These are phyloP conservation scores for Drosophila dives DNA, from an alignment of 2,888 invertebrate genomes.

Conservation along the genomic window DNA sequence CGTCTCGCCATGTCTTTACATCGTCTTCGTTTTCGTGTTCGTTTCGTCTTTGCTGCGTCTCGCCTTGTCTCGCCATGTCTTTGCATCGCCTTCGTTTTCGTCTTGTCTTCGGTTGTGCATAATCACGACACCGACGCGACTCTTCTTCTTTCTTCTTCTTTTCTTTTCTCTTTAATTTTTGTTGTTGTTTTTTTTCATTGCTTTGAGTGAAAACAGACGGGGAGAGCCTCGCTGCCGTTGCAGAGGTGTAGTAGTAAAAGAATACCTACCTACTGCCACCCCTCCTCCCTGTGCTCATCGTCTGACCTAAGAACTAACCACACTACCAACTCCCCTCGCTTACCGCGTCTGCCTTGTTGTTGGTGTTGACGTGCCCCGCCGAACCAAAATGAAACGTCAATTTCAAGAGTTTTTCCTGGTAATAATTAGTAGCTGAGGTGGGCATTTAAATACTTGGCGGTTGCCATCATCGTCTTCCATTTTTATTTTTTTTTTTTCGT, in stretches of 20 bases:
- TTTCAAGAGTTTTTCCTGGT: slow-evolving; percentile 84
- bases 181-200: background rate
- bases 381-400: slow-evolving; percentile 82
- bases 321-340: background rate
- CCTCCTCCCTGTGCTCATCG: background rate
- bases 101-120: slow-evolving; percentile 55
- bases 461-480: slow-evolving; percentile 60
- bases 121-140: slow-evolving; percentile 65
- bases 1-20: background rate
- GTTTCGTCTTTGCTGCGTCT: background rate
- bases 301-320: background rate
- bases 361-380: slow-evolving; percentile 73
- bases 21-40: too few species aligned
- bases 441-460: slow-evolving; percentile 82
- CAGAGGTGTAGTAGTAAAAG: slow-evolving; percentile 10
- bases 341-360: slow-evolving; percentile 5
- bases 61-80: background rate
- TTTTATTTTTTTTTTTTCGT: slow-evolving; percentile 39
- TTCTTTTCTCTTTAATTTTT: background rate
- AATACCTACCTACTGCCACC: slow-evolving; percentile 2
- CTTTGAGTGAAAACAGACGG: slow-evolving; percentile 53
- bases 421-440: slow-evolving; percentile 84
- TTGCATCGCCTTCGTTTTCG: slow-evolving; percentile 1
- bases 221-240: slow-evolving; percentile 2
- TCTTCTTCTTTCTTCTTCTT: slow-evolving; percentile 8